Conservation (phyloP, 2,888 invertebrate species). For the Drosophila bunnanda region DNA sequence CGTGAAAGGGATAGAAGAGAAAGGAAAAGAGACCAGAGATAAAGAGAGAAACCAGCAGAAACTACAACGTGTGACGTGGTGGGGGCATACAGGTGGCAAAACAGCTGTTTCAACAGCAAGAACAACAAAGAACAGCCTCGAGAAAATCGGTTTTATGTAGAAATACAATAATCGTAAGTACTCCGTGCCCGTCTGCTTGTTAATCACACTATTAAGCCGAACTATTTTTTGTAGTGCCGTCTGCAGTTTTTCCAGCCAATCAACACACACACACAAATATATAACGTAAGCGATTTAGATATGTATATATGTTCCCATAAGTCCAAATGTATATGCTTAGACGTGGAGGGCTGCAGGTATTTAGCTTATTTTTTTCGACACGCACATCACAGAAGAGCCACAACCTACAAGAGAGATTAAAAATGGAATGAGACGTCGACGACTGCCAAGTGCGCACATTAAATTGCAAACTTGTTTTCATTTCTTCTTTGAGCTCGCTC, state of each 20-base stretch:
- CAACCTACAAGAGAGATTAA: slow-evolving; percentile 27
- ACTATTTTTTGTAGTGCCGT: slow-evolving; percentile 47
- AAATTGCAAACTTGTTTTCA: slow-evolving; percentile 79
- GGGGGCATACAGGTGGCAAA: slow-evolving; percentile 56
- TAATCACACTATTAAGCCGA: slow-evolving; percentile 44
- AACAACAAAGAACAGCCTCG: slow-evolving; percentile 50
- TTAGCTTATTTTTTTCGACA: slow-evolving; percentile 1
- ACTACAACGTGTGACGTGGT: slow-evolving; percentile 62
- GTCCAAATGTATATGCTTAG: slow-evolving; percentile 55
- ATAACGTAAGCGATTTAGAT: slow-evolving; percentile 62
- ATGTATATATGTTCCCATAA: slow-evolving; percentile 19
- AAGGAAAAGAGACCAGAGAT: slow-evolving; percentile 42
- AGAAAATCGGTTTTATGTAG: slow-evolving; percentile 50
- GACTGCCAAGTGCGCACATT: slow-evolving; percentile 76
- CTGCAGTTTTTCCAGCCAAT: slow-evolving; percentile 39
- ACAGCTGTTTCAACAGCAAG: slow-evolving; percentile 75
- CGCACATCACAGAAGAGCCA: slow-evolving; percentile 32
- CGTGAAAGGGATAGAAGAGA: slow-evolving; percentile 50
- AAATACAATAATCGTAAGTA: slow-evolving; percentile 51
- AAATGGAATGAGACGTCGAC: slow-evolving; percentile 46
- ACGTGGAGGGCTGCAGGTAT: slow-evolving; percentile 58
- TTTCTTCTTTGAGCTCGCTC: slow-evolving; percentile 56
- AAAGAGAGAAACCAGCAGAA: slow-evolving; percentile 31
- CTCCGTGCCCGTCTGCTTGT: slow-evolving; percentile 15
- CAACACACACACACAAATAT: slow-evolving; percentile 42